Conservation (phyloP, 2,113 vertebrate species). For the Gobius niger region DNA sequence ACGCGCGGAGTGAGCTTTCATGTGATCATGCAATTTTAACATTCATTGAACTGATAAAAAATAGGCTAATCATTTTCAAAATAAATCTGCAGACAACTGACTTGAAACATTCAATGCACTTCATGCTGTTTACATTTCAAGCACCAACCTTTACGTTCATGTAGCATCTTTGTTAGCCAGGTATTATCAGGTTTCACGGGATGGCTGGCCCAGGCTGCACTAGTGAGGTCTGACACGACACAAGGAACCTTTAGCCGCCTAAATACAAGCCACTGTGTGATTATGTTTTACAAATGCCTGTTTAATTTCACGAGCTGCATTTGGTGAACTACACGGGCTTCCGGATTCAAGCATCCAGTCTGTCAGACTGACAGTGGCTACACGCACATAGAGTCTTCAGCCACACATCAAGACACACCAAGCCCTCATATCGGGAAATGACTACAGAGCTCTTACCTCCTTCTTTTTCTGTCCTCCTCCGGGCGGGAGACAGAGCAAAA, state of each 20-base stretch:
- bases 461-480: conserved; percentile 74
- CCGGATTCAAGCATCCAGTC: not conserved
- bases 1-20: too few relatives aligned
- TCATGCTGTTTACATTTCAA: too few relatives aligned
- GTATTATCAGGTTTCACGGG: not conserved
- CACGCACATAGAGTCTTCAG: not conserved
- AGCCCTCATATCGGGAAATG: not conserved
- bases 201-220: too few relatives aligned
- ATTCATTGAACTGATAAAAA: too few relatives aligned
- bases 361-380: not conserved
- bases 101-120: too few relatives aligned
- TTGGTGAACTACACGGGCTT: not conserved
- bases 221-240: too few relatives aligned
- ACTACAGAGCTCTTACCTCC: conserved; percentile 56
- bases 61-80: too few relatives aligned
- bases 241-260: too few relatives aligned
- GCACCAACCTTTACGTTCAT: too few relatives aligned
- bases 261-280: not conserved
- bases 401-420: not conserved
- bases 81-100: too few relatives aligned
- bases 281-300: not conserved
- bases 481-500: conserved; percentile 53
- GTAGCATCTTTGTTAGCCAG: not conserved
- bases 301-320: not conserved
- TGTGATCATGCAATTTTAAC: too few relatives aligned